Conservation (phyloP, 2,888 invertebrate species). For the Oligia strigilis region DNA sequence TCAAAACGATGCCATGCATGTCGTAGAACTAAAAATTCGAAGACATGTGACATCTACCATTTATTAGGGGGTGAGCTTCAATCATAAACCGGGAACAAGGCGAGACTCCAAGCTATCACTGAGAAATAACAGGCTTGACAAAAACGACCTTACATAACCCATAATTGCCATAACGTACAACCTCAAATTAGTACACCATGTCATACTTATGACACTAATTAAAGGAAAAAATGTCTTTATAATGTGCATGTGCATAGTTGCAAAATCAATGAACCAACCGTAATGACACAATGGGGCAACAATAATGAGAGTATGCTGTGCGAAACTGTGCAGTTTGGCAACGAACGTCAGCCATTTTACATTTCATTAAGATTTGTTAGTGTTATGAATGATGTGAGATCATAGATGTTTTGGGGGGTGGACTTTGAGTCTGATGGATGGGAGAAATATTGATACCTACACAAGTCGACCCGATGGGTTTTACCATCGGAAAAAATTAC, state of each 20-base stretch:
- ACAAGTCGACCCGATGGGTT: not conserved
- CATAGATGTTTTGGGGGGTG: not conserved
- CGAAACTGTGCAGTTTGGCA: constrained; percentile 70
- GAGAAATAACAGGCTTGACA: not conserved
- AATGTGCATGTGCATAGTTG: constrained; percentile 65
- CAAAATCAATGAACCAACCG: constrained; percentile 74
- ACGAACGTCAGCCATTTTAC: constrained; percentile 61
- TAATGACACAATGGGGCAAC: constrained; percentile 75
- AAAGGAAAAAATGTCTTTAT: constrained; percentile 62
- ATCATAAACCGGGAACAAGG: not conserved
- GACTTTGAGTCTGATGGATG: not conserved
- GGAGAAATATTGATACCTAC: not conserved
- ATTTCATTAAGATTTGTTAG: constrained; percentile 31
- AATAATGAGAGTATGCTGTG: constrained; percentile 77
- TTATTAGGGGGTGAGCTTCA: too few relatives aligned
- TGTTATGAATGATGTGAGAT: constrained; percentile 15
- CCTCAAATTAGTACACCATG: constrained; percentile 41
- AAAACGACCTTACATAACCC: constrained; percentile 33
- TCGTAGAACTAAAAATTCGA: not conserved
- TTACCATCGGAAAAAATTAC: not conserved
- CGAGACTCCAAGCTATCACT: not conserved
- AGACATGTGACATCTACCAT: not conserved
- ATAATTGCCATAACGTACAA: constrained; percentile 23
- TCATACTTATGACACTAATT: constrained; percentile 64
- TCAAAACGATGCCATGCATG: too few relatives aligned